Base-by-base conservation (phyloP, 2,888 invertebrate species). In the Drosophila ustulata region DNA sequence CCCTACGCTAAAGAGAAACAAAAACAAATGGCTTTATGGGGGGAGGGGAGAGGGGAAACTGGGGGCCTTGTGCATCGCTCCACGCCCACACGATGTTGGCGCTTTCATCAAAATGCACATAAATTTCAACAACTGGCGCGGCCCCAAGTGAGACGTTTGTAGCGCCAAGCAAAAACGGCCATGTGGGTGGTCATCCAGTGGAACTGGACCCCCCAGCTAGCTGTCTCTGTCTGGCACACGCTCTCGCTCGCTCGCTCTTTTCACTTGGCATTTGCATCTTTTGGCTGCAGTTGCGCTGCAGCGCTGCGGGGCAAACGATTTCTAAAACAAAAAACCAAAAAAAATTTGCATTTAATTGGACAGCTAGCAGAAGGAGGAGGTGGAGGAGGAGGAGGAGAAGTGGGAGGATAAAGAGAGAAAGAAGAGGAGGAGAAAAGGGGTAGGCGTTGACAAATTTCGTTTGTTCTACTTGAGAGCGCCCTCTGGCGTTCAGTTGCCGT, bases 301-400 rank as follows among this genome's bases (percentile, higher is more conserved):
- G n/a, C 59, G 67, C 66, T 67, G 71, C 61, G 71, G 72, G 73
- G 61, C 75, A 80, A 56, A 72, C 79, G 86, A 85, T 88, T 87
- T 87, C 86, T 82, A 85, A 87, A 81, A 30, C 4, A 30, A 5
- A 74, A 74, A 37, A 37, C 37, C 0, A 37, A 37, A 37, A 32
- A 6, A 78, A 84, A 88, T 89, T 87, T 89, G 89, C 88, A 87
- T 89, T 88, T 89, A 85, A 88, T 89, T 88, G 86, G 82, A 75
- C 85, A 74, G 51, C 18, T 43, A 50, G 46, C 50, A 57, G 46
- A 3, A 4, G 8, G 18, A 11, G 30, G 8, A 4, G 8, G 18
- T 8, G 30, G 8, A 28, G 59, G 53, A 28, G 30, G 32, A 9
- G 18, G 50, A 11, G 56, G 39, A 9, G 25, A 6, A 18, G 13